These are phyloP conservation scores for Philereme vetulata DNA, from an alignment of 2,888 invertebrate species.

Conservation along the genomic window DNA sequence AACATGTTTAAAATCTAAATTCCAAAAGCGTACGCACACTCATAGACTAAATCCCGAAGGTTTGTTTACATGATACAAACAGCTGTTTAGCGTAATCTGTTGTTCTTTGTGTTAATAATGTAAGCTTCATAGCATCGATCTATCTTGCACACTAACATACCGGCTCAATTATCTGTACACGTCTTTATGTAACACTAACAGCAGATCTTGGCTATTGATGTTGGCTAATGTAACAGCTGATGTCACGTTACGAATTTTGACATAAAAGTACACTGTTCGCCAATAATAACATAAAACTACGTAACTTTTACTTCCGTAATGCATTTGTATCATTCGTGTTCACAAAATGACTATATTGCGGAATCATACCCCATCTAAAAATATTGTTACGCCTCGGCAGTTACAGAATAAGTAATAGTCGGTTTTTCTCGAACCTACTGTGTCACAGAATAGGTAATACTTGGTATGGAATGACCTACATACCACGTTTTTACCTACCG, in stretches of 20 bases:
- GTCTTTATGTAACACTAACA: slow-evolving; percentile 31
- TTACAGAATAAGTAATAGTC: too few relatives aligned
- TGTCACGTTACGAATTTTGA: slow-evolving; percentile 25
- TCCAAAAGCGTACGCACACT: background rate
- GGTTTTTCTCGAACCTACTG: too few relatives aligned
- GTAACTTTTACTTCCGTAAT: slow-evolving; percentile 18
- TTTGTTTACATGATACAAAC: slow-evolving; percentile 18
- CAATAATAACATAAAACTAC: slow-evolving; percentile 17
- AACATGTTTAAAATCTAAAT: background rate
- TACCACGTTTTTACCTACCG: too few relatives aligned
- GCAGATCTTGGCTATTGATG: slow-evolving; percentile 27
- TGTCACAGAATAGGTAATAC: too few relatives aligned
- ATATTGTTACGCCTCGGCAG: too few relatives aligned
- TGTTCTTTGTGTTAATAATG: slow-evolving; percentile 9
- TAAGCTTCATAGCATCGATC: slow-evolving; percentile 22
- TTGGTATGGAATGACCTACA: too few relatives aligned
- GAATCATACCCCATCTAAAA: too few relatives aligned
- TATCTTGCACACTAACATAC: slow-evolving; percentile 11
- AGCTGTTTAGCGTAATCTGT: slow-evolving; percentile 23
- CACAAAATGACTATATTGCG: background rate
- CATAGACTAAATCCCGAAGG: background rate
- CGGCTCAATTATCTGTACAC: slow-evolving; percentile 26
- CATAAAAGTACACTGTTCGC: slow-evolving; percentile 16
- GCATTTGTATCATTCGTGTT: background rate
- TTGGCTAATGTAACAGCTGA: slow-evolving; percentile 29